Conservation (phyloP, 1,140 invertebrate genomes). For the Elysia chlorotica region DNA sequence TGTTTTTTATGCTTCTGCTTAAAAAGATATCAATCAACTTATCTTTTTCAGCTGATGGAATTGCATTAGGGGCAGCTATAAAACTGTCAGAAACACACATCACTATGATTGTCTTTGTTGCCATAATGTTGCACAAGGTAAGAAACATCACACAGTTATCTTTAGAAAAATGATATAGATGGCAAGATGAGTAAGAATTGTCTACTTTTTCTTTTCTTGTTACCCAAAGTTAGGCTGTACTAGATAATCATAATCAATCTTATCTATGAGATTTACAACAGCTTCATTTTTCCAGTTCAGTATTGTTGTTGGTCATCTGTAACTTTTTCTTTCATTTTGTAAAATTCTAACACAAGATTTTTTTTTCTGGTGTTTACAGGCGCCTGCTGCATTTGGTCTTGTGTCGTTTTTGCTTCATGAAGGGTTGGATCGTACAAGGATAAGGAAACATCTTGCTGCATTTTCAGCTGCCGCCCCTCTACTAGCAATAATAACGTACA, state of each 20-base stretch:
- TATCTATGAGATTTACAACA: too few species aligned
- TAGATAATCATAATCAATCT: too few species aligned
- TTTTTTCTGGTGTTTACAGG: neutral
- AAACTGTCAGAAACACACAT: conserved; percentile 93
- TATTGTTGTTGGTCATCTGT: too few species aligned
- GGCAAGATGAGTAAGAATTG: too few species aligned
- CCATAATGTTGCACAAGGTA: conserved; percentile 98
- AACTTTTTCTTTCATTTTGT: neutral
- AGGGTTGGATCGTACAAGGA: conserved; percentile 85
- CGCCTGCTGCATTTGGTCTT: conserved; percentile 79
- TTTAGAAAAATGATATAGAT: too few species aligned
- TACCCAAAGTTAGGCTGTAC: too few species aligned
- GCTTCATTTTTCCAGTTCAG: too few species aligned
- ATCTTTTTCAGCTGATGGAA: conserved; percentile 81
- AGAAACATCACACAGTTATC: too few species aligned
- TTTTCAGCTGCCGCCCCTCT: conserved; percentile 94
- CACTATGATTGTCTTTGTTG: conserved; percentile 94
- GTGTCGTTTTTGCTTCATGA: conserved; percentile 96
- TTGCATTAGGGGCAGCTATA: conserved; percentile 94
- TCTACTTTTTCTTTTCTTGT: too few species aligned
- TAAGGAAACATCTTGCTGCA: conserved; percentile 87
- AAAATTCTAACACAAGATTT: neutral
- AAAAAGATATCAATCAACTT: too few species aligned
- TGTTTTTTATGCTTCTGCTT: too few species aligned
- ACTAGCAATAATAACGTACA: conserved; percentile 89